Evolutionary conservation across 1,140 invertebrate genomes (phyloP), one percentile per base, ranked within the genome.

Genomic region (Ips typographus): DNA sequence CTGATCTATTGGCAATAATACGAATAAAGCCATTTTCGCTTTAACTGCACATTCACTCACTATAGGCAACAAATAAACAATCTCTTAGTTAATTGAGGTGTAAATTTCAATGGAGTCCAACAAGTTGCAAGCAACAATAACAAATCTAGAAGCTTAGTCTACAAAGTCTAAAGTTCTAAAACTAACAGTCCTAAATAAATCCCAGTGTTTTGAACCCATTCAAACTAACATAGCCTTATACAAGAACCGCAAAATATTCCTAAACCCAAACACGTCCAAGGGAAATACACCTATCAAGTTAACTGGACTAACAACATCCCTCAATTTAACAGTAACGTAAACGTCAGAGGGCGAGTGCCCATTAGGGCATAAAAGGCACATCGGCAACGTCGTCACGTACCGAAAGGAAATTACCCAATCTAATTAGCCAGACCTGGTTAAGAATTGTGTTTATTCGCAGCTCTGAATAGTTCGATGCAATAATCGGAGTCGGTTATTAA

Each of bases 381-480:
- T 58, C 40, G 56, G 40, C 56, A 58, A 58, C 56, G 38, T 3
- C 40, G 56, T 58, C 56, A 58, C 56, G 56, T 58, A 58, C 36
- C 39, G 41, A 38, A 49, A 40, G 56, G 40, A 58, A 58, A 58
- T 58, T 58, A 58, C 22, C 36, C 56, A 58, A 58, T 58, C 41
- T 58, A 58, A 58, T 58, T 58, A 58, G 44, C 44, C 39, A 40
- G 56, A 5, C 56, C 2, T n/a, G 22, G 56, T 58, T 58, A 58
- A 58, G 56, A 58, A 5, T n/a, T 7, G 38, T 58, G 56, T 58
- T 58, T 58, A 58, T 58, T 58, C 40, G 56, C 40, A 40, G 41
- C 56, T 58, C 56, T 8, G 40, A 40, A 58, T 58, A 40, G 56
- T n/a, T 58, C 38, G 56, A 41, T 58, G 37, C 41, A 58, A 58